Evolutionary conservation across 2,888 invertebrate genomes (phyloP).

Genomic region (Idaea dimidiata): DNA sequence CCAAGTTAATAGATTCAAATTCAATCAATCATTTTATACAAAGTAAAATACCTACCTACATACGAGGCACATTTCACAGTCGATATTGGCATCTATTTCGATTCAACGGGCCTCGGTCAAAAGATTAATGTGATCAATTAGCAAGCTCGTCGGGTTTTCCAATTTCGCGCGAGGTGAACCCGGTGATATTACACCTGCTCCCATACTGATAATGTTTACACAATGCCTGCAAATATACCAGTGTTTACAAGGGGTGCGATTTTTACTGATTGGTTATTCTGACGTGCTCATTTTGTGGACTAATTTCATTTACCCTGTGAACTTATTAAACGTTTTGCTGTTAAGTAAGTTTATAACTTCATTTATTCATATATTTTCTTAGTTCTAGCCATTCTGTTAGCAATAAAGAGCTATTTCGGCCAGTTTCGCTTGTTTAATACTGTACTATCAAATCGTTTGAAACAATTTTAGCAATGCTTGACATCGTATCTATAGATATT

Average conservation of each 20-base stretch:
- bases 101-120: conserved; percentile 33
- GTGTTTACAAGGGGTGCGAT: conserved; percentile 24
- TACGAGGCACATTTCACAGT: not conserved
- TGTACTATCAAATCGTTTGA: no score
- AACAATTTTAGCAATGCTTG: no score
- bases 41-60: not conserved
- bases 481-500: not conserved
- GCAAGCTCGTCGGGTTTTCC: conserved; percentile 49
- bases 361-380: no score
- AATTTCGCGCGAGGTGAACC: conserved; percentile 40
- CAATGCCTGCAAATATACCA: conserved; percentile 23
- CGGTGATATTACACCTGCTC: conserved; percentile 52
- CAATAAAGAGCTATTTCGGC: no score
- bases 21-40: not conserved
- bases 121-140: conserved; percentile 70
- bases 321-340: no score
- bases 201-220: conserved; percentile 20
- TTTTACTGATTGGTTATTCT: conserved; percentile 30
- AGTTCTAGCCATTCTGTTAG: no score
- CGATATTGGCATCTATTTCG: not conserved
- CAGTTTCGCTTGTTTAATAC: no score
- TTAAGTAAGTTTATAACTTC: no score
- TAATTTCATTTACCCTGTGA: not conserved
- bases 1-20: not conserved
- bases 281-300: conserved; percentile 1